Conservation (phyloP, 2,113 vertebrate genomes). For the Otolemur garnettii region DNA sequence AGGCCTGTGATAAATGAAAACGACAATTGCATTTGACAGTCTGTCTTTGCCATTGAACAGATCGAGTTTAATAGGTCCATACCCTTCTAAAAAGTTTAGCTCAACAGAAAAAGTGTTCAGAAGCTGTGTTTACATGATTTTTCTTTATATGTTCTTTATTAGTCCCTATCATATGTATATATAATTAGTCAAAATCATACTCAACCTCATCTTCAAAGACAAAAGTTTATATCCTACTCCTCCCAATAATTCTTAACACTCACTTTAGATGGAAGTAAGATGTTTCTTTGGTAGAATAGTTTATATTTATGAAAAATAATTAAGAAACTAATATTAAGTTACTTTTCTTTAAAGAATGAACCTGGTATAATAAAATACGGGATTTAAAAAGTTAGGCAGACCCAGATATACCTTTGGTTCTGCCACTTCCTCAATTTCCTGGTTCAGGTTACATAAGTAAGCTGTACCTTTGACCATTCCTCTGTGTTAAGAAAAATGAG, state of each 20-base stretch:
- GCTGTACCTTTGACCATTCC: neutral
- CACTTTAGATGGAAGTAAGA: neutral
- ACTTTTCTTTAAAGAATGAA: neutral
- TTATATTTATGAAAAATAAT: constrained; percentile 37
- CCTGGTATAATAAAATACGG: neutral
- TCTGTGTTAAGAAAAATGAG: neutral
- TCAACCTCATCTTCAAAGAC: constrained; percentile 45
- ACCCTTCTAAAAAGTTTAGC: constrained; percentile 61
- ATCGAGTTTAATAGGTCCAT: constrained; percentile 56
- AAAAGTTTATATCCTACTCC: constrained; percentile 24
- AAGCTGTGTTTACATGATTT: neutral
- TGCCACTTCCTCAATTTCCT: neutral
- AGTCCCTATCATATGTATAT: neutral
- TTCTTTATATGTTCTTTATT: constrained; percentile 35
- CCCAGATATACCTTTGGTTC: neutral
- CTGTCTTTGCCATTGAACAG: constrained; percentile 70
- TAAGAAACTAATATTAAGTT: neutral
- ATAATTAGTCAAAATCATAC: neutral
- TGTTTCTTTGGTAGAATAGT: neutral
- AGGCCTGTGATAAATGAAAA: constrained; percentile 83
- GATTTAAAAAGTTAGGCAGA: neutral
- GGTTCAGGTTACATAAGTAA: neutral
- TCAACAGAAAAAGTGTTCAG: constrained; percentile 27
- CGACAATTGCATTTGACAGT: constrained; percentile 83
- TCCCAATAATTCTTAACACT: neutral